phyloP scores from a whole-genome alignment of 2,113 vertebrate species.

The Gracilinanus agilis region DNA sequence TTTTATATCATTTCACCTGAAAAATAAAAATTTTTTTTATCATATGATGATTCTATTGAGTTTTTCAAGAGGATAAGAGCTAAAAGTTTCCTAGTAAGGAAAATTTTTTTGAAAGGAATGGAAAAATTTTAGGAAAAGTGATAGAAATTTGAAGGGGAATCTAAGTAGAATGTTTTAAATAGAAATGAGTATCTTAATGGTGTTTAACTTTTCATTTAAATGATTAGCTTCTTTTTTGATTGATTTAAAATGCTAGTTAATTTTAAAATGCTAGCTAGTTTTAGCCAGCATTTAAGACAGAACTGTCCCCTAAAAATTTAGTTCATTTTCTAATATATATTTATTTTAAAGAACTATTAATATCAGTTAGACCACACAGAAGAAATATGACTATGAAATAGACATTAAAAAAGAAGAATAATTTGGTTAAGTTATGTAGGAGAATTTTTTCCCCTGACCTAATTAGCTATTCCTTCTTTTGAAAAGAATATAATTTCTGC shows the following conservation, averaged over 20 bases:
- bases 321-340: not conserved
- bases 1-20: not conserved
- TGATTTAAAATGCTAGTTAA: slow-evolving; percentile 5
- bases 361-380: slow-evolving; percentile 32
- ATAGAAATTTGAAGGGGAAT: not conserved
- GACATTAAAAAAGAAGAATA: not conserved
- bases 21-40: not conserved
- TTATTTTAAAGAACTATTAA: slow-evolving; percentile 31
- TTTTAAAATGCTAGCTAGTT: too few species aligned
- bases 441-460: slow-evolving; percentile 27
- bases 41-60: not conserved
- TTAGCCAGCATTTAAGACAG: too few species aligned
- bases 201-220: not conserved
- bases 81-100: slow-evolving; percentile 20
- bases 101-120: not conserved
- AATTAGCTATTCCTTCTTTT: not conserved
- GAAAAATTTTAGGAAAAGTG: not conserved
- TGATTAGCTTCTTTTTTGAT: slow-evolving; percentile 21
- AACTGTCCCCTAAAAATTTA: slow-evolving; percentile 42
- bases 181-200: not conserved
- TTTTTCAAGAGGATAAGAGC: not conserved
- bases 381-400: slow-evolving; percentile 29
- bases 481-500: slow-evolving; percentile 20
- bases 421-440: not conserved
- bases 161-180: not conserved